Conservation (phyloP, 2,797 vertebrate genomes). For the Amniataba percoides region DNA sequence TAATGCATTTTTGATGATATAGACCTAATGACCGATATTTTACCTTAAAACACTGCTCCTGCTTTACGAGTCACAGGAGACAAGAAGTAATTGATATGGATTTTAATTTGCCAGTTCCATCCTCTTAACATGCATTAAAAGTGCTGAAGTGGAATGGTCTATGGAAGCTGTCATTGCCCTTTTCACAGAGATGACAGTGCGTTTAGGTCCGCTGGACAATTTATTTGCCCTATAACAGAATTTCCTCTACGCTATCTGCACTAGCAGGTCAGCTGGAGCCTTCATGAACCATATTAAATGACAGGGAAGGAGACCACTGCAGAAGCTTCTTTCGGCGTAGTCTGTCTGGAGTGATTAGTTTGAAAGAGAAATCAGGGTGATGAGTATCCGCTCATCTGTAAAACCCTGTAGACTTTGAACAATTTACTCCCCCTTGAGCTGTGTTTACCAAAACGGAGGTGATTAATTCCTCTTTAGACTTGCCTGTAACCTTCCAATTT, state of each 20-base stretch:
- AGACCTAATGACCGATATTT: conserved; percentile 61
- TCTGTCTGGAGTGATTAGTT: conserved; percentile 59
- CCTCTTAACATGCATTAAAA: conserved; percentile 75
- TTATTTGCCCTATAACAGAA: conserved; percentile 65
- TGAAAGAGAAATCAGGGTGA: conserved; percentile 53
- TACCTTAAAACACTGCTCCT: conserved; percentile 55
- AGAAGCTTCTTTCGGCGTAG: conserved; percentile 38
- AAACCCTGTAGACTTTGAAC: conserved; percentile 61
- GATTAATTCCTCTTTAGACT: conserved; percentile 56
- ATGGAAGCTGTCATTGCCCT: conserved; percentile 69
- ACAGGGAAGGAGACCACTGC: conserved; percentile 13
- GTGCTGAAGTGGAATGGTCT: conserved; percentile 67
- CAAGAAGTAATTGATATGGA: conserved; percentile 72
- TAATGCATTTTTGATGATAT: conserved; percentile 68
- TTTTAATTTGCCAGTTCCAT: conserved; percentile 73
- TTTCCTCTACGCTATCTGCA: conserved; percentile 52
- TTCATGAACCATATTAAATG: conserved; percentile 41
- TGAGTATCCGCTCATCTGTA: conserved; percentile 56
- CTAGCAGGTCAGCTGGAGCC: conserved; percentile 45
- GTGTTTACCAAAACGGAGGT: conserved; percentile 55
- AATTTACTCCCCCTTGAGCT: conserved; percentile 46
- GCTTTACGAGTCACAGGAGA: conserved; percentile 60
- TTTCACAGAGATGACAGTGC: conserved; percentile 56
- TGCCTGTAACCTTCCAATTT: conserved; percentile 45
- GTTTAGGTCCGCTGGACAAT: conserved; percentile 58